Evolutionary conservation across 2,797 vertebrate genomes (phyloP), one percentile per base, ranked within the genome.

Genomic region (Myotis pilosus): DNA sequence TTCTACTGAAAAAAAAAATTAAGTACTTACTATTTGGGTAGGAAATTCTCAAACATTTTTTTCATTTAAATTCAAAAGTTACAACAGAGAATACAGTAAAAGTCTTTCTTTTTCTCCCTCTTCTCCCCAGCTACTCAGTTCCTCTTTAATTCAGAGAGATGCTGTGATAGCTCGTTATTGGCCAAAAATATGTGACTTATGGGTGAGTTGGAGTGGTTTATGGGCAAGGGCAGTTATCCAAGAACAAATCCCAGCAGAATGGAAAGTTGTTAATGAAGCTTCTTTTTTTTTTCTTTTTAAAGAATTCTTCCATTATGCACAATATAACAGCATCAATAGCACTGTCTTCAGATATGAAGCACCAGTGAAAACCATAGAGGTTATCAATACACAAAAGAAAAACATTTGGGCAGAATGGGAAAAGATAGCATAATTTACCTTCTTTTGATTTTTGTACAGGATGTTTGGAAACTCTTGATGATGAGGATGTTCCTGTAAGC

Each of bases 241-340:
- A 94, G 83, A 91, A 96, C 71, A 81, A 96, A 94, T 74, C 30
- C 41, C 49, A 95, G n/a, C 17, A 94, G 55, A 95, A 89, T 72
- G 60, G 74, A 86, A 96, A 80, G 38, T 38, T 82, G 60, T 94
- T 93, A 89, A 91, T 49, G 74, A 82, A 92, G 44, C 0, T 28
- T 30, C 15, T 60, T 80, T 87, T 51, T 49, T 71, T 55, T 22
- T 33, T 51, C 38, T 57, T 69, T 72, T 44, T 0, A 1, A 69
- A 68, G 28, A 53, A n/a, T 66, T 87, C 10, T 74, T 91, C 47
- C 69, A 22, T 57, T 68, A 49, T 3, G 1, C 10, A 33, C 53
- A 53, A 23, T 12, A 8, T 28, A 60, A 38, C 3, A 36, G 19
- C 20, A n/a, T 28, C 23, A 19, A 22, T 30, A 81, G 25, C 23